phyloP scores from a whole-genome alignment of 1,140 invertebrate genomes.

The Mylabris phalerata region DNA sequence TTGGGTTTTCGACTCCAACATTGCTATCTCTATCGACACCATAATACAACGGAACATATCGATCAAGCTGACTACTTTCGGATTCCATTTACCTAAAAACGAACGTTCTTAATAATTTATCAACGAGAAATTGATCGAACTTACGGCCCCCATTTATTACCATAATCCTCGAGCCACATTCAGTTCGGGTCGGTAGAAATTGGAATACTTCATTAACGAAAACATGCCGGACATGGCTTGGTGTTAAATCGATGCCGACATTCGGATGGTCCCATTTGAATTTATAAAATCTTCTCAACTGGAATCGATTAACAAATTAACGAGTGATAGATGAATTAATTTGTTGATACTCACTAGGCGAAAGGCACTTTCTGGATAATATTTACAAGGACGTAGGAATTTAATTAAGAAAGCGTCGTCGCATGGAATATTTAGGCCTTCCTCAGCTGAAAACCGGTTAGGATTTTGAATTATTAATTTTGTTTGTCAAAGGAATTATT shows the following conservation, averaged over 20 bases:
- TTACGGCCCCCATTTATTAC: conserved; percentile 51
- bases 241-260: conserved; percentile 46
- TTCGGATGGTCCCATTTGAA: conserved; percentile 51
- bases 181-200: conserved; percentile 50
- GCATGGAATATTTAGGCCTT: conserved; percentile 54
- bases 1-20: conserved; percentile 56
- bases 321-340: background rate
- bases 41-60: conserved; percentile 55
- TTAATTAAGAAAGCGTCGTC: conserved; percentile 63
- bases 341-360: conserved; percentile 50
- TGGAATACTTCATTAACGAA: conserved; percentile 49
- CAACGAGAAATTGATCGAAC: conserved; percentile 17
- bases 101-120: background rate
- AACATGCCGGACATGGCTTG: conserved; percentile 44
- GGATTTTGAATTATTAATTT: no score
- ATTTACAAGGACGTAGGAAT: conserved; percentile 73
- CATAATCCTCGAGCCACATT: conserved; percentile 50
- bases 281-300: conserved; percentile 55
- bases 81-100: conserved; percentile 56
- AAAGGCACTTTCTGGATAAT: conserved; percentile 67
- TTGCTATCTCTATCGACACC: conserved; percentile 52
- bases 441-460: conserved; percentile 37
- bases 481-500: no score
- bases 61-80: conserved; percentile 48
- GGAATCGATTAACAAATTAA: conserved; percentile 19